phyloP scores from a whole-genome alignment of 2,113 vertebrate genomes.

The Tyrannus savana region DNA sequence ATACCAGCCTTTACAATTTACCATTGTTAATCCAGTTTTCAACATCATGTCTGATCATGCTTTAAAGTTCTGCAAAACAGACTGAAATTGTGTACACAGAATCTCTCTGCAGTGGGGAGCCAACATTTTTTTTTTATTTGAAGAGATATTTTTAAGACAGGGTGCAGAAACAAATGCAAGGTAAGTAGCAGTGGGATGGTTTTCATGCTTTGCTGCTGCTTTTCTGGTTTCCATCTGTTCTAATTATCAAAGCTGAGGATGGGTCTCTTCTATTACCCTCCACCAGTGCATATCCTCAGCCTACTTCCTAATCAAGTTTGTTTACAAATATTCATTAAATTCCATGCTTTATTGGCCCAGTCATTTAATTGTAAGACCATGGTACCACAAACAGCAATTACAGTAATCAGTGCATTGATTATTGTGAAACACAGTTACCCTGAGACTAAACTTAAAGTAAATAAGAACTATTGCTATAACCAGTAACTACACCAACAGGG shows the following conservation, averaged over 20 bases:
- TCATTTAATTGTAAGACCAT: conserved; percentile 1
- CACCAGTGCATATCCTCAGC: background rate
- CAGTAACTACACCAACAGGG: background rate
- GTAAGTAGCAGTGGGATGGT: background rate
- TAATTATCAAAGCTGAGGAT: background rate
- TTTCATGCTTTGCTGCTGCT: background rate
- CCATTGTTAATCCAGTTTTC: background rate
- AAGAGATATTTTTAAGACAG: background rate
- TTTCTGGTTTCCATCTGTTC: background rate
- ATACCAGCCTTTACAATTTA: background rate
- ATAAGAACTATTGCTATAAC: background rate
- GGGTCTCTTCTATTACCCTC: background rate
- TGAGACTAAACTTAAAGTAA: background rate
- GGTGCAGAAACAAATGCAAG: background rate
- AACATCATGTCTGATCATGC: background rate
- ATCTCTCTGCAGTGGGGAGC: background rate
- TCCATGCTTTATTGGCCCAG: background rate
- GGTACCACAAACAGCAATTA: conserved; percentile 11
- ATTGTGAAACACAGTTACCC: background rate
- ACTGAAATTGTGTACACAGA: background rate
- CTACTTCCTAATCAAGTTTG: conserved; percentile 19
- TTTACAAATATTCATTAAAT: conserved; percentile 35
- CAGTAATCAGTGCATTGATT: conserved; percentile 42
- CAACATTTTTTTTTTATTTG: background rate
- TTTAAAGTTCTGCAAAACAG: background rate